These are phyloP conservation scores for Melitaea cinxia DNA, from an alignment of 1,140 invertebrate species.

Conservation along the genomic window DNA sequence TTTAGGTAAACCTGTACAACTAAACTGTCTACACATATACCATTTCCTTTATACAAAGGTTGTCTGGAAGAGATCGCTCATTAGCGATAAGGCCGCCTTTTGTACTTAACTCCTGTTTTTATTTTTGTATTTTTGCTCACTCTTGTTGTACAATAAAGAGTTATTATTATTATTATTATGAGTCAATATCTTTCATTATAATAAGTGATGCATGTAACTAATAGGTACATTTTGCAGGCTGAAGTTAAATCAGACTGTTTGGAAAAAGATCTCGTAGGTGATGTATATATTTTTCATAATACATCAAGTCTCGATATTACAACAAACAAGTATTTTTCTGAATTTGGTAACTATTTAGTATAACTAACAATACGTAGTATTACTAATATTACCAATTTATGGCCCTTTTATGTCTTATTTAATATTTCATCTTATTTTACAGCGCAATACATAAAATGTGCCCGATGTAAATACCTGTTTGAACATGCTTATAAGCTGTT, in stretches of 20 bases:
- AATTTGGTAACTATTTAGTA: conserved; percentile 42
- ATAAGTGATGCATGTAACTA: no score
- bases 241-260: not conserved
- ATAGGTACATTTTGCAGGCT: not conserved
- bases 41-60: no score
- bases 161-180: no score
- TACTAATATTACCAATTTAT: not conserved
- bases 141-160: no score
- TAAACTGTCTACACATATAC: no score
- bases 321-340: conserved; percentile 31
- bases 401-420: not conserved
- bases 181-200: no score
- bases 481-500: conserved; percentile 35
- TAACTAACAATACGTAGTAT: no score
- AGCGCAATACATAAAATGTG: conserved; percentile 40
- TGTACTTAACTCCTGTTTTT: no score
- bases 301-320: conserved; percentile 38
- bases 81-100: no score
- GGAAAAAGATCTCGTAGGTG: not conserved
- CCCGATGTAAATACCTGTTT: conserved; percentile 49
- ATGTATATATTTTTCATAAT: conserved; percentile 45
- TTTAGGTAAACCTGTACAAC: no score
- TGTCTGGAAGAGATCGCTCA: no score
- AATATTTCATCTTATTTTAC: conserved; percentile 3
- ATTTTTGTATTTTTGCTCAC: no score